Conservation (phyloP, 23 tunicate species). For the Trididemnum clinides region DNA sequence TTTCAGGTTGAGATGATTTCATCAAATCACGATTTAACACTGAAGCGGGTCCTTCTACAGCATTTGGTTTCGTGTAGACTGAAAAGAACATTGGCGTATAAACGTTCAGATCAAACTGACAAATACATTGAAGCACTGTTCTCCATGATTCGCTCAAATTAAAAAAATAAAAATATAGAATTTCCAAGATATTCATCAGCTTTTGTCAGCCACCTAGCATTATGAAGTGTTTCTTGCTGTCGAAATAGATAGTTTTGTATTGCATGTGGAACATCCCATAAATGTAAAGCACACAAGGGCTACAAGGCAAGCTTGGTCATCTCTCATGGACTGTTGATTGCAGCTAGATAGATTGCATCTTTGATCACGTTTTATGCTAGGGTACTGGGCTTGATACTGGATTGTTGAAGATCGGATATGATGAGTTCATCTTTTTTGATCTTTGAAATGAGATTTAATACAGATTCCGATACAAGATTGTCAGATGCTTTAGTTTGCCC, state of each 20-base stretch:
- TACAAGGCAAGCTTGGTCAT: constrained; percentile 11
- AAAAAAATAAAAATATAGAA: not conserved
- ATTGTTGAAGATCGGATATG: not conserved
- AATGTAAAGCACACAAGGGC: constrained; percentile 12
- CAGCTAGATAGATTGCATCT: not conserved
- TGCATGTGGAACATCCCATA: constrained; percentile 3
- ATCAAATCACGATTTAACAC: not conserved
- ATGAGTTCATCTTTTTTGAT: not conserved
- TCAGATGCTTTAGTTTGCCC: constrained; percentile 8
- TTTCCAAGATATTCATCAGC: not conserved
- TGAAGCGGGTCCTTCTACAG: not conserved
- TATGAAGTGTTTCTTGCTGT: not conserved
- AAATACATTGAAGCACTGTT: not conserved
- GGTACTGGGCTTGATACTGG: not conserved
- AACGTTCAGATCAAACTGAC: not conserved
- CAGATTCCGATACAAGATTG: not conserved
- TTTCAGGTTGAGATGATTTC: not conserved
- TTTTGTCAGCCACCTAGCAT: not conserved
- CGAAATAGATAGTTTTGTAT: not conserved
- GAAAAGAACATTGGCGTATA: not conserved
- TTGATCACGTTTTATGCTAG: not conserved
- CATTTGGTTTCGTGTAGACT: not conserved
- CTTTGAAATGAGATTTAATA: not conserved
- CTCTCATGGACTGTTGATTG: constrained; percentile 15
- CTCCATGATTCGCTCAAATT: not conserved